Base-by-base conservation (phyloP, 2,113 vertebrate genomes). In the Bagarius yarrelli region DNA sequence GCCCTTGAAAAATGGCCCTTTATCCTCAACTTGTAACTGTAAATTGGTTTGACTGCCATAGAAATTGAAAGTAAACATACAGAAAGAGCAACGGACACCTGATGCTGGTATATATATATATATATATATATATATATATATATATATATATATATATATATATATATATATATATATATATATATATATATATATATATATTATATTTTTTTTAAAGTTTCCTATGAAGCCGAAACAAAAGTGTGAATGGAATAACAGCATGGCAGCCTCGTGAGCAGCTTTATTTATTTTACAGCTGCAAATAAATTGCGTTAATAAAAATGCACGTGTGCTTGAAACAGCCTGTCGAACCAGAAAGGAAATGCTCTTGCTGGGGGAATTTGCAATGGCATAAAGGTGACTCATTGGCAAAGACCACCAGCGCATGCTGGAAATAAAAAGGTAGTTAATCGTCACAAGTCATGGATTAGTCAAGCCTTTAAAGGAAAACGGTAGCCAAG, bases 301-400 rank as follows among this genome's bases (percentile, higher is more conserved):
- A 85, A 88, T 85, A 87, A 78, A 86, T 78, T 76, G 47, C 63
- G 79, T 53, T 84, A 86, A 89, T 89, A 83, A 83, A 85, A 18
- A 78, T 60, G 19, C 60, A 12, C 82, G 82, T 23, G 47, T 50
- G 79, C 19, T 52, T 0, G 2, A 84, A 84, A 83, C 72, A 85
- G 59, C 44, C 44, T 18, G 12, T 53, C 27, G 79, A 73, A 67
- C 27, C 15, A 67, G 4, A 52, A 13, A n/a, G 67, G n/a, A 27
- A 67, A 44, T 44, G 53, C 61, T 40, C 30, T 34, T 40, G 53
- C 8, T 5, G 55, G 23, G 74, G 36, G 66, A 75, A 87, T 66
- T 0, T 34, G 34, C n/a, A 13, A 21, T 67, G 40, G 21, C 3
- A 4, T 36, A 32, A 32, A 57, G 30, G 40, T 52, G 75, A 74